phyloP scores from a whole-genome alignment of 2,113 vertebrate species.

The Caretta caretta region DNA sequence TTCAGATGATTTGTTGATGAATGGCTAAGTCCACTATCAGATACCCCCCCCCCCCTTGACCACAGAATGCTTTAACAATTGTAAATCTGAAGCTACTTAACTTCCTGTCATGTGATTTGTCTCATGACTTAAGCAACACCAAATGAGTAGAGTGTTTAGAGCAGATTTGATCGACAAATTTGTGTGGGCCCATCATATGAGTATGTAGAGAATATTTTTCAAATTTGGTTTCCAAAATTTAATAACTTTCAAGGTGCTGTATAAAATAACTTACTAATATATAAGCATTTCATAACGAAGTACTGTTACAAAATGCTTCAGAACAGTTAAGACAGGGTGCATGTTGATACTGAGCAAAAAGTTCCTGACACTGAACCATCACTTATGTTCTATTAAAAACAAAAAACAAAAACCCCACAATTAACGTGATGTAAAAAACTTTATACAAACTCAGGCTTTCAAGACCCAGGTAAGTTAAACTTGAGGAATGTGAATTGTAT shows the following conservation, averaged over 20 bases:
- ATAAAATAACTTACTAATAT: neutral
- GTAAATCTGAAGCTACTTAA: neutral
- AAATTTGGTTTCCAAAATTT: neutral
- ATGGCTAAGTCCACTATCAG: neutral
- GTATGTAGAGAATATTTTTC: neutral
- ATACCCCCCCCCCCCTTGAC: neutral
- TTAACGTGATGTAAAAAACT: neutral
- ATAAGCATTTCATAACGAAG: neutral
- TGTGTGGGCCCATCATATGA: neutral
- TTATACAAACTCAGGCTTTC: neutral
- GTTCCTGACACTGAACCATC: accelerated
- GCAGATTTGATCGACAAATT: neutral
- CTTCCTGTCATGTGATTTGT: neutral
- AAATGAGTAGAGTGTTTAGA: neutral
- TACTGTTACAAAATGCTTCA: neutral
- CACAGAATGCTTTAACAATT: neutral
- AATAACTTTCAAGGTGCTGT: neutral
- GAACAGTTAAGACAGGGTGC: neutral
- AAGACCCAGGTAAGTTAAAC: neutral
- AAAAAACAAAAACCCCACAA: neutral
- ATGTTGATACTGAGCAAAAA: neutral
- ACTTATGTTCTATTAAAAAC: accelerated
- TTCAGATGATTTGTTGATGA: neutral
- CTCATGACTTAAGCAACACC: neutral
- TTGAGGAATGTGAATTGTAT: neutral